Conservation (phyloP, 2,888 invertebrate genomes). For the Drosophila parthenogenetica region DNA sequence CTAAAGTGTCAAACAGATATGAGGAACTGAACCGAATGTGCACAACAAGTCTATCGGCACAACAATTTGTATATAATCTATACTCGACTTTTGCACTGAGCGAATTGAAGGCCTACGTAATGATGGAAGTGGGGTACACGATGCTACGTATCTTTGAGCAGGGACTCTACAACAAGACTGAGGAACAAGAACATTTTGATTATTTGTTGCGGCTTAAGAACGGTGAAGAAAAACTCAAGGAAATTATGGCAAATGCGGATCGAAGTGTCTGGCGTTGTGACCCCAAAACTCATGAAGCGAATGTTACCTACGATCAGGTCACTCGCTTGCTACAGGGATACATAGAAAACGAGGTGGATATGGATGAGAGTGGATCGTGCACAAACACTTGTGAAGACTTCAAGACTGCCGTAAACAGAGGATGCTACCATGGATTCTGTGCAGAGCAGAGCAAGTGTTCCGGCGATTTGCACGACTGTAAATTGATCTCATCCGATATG, state of each 20-base stretch:
- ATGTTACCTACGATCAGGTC: constrained; percentile 82
- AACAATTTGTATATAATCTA: background rate
- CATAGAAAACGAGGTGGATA: constrained; percentile 94
- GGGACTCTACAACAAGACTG: background rate
- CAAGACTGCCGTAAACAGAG: constrained; percentile 87
- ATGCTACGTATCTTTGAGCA: background rate
- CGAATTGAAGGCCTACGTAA: background rate
- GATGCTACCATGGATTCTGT: constrained; percentile 91
- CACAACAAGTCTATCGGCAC: background rate
- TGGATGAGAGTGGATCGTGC: constrained; percentile 91
- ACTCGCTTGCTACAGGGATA: constrained; percentile 91
- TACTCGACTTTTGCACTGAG: background rate
- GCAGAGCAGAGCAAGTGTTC: constrained; percentile 88
- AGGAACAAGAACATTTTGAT: background rate
- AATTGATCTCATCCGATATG: constrained; percentile 94
- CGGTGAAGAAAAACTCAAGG: constrained; percentile 84
- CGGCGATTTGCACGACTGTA: constrained; percentile 91
- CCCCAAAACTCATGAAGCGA: constrained; percentile 87
- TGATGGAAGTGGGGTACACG: background rate
- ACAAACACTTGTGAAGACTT: constrained; percentile 92
- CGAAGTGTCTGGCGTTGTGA: constrained; percentile 92
- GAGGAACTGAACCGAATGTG: background rate
- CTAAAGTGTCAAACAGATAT: background rate
- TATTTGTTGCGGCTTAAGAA: background rate
- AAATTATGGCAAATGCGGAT: constrained; percentile 89